Evolutionary conservation across 2,888 invertebrate species (phyloP), one percentile per base, ranked within the genome.

Genomic region (Toxonevra muliebris): DNA sequence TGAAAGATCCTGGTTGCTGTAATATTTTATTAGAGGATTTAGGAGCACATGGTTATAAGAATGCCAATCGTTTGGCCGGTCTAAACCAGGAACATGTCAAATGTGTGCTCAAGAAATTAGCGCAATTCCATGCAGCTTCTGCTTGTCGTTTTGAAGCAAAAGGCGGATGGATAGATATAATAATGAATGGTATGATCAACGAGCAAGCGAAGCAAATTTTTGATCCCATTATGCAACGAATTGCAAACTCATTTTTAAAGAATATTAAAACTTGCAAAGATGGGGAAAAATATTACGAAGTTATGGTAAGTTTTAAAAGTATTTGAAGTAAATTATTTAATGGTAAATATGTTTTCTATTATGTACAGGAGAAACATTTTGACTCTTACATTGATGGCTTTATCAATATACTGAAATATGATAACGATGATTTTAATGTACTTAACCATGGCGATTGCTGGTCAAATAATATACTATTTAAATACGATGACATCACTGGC

Each of bases 71-170:
- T 0, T 71, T 75, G 4, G 74, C 69, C 2, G 81, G 83, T 1
- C 69, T 82, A 1, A 77, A 82, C 57, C 70, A 77, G 63, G 72
- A 76, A 1, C 82, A 83, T 15, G 78, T 77, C 5, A 63, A 79
- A 17, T 63, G 75, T 1, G 76, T 77, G 20, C 73, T 83, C 12
- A 72, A 74, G 15, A 81, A 81, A 54, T 61, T 83, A 42, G 82
- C 81, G 1, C 75, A 81, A 64, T 83, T 81, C 74, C 83, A 83
- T 74, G 82, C 83, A 0, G 80, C 79, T 0, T 81, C 82, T 0
- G 82, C 78, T 0, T 77, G 76, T 10, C 73, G 77, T 5, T 75
- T 75, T 4, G 76, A 65, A 7, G 70, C 61, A 0, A 74, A 65
- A 52, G 80, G 78, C 2, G 30, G 40, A 10, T 74, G 71, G 55